Conservation (phyloP, 2,888 invertebrate species). For the Philaethria dido region DNA sequence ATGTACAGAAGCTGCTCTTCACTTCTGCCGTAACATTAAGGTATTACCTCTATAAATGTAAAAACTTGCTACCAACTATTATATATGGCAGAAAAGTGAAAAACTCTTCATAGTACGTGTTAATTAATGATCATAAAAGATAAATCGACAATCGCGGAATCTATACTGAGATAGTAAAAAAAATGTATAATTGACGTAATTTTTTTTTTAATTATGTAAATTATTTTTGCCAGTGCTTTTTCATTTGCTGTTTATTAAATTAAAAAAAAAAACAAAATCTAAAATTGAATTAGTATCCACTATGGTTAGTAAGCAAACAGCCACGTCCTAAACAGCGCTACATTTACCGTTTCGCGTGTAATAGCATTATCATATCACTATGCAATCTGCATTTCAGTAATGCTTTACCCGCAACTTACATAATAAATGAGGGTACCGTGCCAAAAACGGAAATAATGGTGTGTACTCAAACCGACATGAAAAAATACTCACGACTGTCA, state of each 20-base stretch:
- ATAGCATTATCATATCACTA: conserved; percentile 44
- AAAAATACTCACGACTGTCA: conserved; percentile 80
- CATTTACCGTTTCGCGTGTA: neutral
- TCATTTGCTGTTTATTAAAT: no score
- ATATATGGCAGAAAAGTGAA: no score
- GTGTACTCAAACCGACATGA: conserved; percentile 81
- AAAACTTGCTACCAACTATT: no score
- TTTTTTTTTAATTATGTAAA: neutral
- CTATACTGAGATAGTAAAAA: no score
- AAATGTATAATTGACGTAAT: neutral
- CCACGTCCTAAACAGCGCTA: neutral
- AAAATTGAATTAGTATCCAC: neutral
- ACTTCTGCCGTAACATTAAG: no score
- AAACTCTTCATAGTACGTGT: no score
- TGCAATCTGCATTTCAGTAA: conserved; percentile 68
- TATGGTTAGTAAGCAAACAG: neutral
- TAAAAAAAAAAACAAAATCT: neutral
- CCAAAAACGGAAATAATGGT: conserved; percentile 81
- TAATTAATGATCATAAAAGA: neutral
- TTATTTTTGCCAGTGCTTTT: no score
- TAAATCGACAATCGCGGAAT: neutral
- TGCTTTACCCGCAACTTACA: conserved; percentile 67
- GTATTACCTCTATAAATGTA: no score
- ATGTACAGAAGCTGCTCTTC: no score
- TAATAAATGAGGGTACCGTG: conserved; percentile 78